These are phyloP conservation scores for Sturnira hondurensis DNA, from an alignment of 2,113 vertebrate species.

Conservation along the genomic window DNA sequence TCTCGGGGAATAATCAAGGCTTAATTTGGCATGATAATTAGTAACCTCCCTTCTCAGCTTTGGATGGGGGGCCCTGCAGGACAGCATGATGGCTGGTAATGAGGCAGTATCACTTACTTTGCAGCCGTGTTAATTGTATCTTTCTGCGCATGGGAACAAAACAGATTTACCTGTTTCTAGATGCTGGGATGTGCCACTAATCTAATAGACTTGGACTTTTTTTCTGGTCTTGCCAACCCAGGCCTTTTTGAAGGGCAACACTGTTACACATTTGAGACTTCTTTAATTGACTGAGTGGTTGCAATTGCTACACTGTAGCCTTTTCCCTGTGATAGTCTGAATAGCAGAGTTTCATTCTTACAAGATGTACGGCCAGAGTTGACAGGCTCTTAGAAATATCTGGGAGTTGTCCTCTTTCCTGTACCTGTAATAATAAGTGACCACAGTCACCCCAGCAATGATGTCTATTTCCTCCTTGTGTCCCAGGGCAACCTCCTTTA, in stretches of 20 bases:
- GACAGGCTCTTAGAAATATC: not conserved
- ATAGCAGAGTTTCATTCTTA: conserved; percentile 51
- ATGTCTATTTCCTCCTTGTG: not conserved
- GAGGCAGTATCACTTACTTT: conserved; percentile 49
- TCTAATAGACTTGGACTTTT: conserved; percentile 44
- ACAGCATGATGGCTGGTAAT: conserved; percentile 55
- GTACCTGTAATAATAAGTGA: not conserved
- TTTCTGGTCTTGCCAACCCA: conserved; percentile 42
- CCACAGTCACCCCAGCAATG: not conserved
- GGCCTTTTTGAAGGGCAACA: conserved; percentile 18
- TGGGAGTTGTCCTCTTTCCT: not conserved
- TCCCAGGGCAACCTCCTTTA: not conserved
- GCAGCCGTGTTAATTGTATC: conserved; percentile 56
- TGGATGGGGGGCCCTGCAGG: conserved; percentile 26
- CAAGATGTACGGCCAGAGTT: conserved; percentile 35
- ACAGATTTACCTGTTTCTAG: conserved; percentile 59
- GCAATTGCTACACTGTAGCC: not conserved
- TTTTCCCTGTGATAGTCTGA: not conserved
- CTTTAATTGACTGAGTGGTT: conserved; percentile 54
- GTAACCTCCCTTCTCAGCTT: conserved; percentile 14
- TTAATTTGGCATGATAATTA: conserved; percentile 65
- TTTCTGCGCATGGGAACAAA: conserved; percentile 49
- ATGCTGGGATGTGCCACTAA: not conserved
- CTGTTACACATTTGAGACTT: conserved; percentile 42
- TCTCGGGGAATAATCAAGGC: conserved; percentile 61